Evolutionary conservation across 2,888 invertebrate genomes (phyloP).

Genomic region (Chirona hameri): DNA sequence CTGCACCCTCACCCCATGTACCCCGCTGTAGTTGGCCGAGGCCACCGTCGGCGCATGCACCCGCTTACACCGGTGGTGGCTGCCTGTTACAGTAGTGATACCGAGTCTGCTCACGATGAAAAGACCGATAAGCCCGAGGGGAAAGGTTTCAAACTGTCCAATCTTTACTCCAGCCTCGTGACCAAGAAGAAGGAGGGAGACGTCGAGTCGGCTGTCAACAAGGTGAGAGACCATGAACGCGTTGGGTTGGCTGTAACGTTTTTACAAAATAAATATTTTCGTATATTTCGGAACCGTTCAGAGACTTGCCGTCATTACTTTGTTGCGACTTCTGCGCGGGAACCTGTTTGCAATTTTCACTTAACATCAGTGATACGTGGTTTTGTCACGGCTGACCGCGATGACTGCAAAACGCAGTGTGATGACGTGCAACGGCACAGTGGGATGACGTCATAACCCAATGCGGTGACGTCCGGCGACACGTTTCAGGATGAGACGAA

Average conservation of each 20-base stretch:
- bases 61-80: background rate
- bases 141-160: slow-evolving; percentile 23
- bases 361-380: no score
- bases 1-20: no score
- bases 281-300: no score
- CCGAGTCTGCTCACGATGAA: slow-evolving; percentile 8
- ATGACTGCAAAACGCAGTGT: no score
- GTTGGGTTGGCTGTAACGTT: no score
- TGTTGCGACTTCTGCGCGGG: no score
- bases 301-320: no score
- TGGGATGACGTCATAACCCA: no score
- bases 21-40: background rate
- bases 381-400: no score
- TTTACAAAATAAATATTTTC: no score
- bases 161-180: slow-evolving; percentile 11
- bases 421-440: no score
- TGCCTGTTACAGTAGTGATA: slow-evolving; percentile 5
- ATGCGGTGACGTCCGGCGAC: background rate
- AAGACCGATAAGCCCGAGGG: slow-evolving; percentile 7
- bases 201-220: background rate
- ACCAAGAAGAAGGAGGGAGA: background rate
- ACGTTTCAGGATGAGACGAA: background rate
- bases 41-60: background rate
- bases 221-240: background rate
- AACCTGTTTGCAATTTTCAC: no score